Conservation (phyloP, 2,113 vertebrate species). For the Baryphthengus martii region DNA sequence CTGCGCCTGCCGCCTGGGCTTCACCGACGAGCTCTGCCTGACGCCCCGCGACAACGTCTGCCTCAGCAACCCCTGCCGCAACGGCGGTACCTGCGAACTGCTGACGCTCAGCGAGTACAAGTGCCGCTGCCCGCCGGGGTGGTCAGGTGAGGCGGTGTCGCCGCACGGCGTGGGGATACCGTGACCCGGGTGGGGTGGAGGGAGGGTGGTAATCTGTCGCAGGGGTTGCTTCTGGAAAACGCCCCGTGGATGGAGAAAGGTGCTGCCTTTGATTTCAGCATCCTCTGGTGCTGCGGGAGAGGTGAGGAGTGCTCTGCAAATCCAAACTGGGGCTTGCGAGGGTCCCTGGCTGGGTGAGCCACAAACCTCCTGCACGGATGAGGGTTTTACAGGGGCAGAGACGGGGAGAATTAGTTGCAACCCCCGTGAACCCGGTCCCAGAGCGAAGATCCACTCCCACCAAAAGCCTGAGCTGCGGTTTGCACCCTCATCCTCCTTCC, state of each 20-base stretch:
- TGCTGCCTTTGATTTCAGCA: fast-evolving
- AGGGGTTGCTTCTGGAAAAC: neutral
- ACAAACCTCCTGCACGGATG: fast-evolving
- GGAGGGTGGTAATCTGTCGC: fast-evolving
- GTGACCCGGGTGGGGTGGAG: fast-evolving
- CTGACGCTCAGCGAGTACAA: slow-evolving; percentile 79
- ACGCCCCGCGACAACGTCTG: slow-evolving; percentile 81
- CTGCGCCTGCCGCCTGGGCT: slow-evolving; percentile 85
- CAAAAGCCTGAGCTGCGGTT: neutral
- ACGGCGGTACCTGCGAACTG: slow-evolving; percentile 88
- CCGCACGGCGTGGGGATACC: fast-evolving
- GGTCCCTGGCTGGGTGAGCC: neutral
- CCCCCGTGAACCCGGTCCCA: fast-evolving
- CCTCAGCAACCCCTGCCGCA: slow-evolving; percentile 84
- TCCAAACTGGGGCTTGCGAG: fast-evolving
- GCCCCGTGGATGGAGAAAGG: neutral
- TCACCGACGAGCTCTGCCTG: slow-evolving; percentile 81
- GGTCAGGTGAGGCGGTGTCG: slow-evolving; percentile 82
- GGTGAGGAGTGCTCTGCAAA: neutral
- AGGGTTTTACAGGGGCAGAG: neutral
- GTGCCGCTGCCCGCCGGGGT: slow-evolving; percentile 90
- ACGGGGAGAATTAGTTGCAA: neutral
- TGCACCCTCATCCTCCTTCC: neutral
- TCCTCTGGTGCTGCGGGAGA: neutral
- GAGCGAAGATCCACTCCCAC: neutral